Conservation (phyloP, 2,113 vertebrate species). For the Gallinago paraguaiae region DNA sequence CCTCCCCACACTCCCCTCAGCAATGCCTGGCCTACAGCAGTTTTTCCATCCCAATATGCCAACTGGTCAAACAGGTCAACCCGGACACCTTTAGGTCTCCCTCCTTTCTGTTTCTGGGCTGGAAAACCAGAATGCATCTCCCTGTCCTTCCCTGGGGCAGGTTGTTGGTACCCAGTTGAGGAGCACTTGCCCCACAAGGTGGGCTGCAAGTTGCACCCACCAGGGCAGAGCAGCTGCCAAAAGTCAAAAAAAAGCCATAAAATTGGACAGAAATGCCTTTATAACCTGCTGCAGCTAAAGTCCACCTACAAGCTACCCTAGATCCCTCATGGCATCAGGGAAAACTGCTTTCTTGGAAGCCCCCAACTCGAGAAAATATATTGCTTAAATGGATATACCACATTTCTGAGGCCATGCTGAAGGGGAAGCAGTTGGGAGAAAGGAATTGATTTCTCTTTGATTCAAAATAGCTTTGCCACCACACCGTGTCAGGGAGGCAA, state of each 20-base stretch:
- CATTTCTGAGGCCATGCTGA: neutral
- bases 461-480: neutral
- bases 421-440: neutral
- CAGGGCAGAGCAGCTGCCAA: neutral
- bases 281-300: neutral
- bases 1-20: neutral
- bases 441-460: neutral
- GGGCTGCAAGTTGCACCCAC: neutral
- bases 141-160: fast-evolving
- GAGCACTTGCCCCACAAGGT: neutral
- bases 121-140: neutral
- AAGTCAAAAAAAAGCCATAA: neutral
- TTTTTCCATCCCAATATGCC: neutral
- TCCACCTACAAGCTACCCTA: neutral
- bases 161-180: neutral
- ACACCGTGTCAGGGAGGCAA: neutral
- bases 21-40: neutral
- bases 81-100: neutral
- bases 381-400: neutral
- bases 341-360: neutral
- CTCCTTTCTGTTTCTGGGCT: neutral
- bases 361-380: neutral
- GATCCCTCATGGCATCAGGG: neutral
- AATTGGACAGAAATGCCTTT: neutral
- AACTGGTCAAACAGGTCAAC: neutral